phyloP scores from a whole-genome alignment of 1,140 invertebrate genomes.

The Drosophila takahashii region DNA sequence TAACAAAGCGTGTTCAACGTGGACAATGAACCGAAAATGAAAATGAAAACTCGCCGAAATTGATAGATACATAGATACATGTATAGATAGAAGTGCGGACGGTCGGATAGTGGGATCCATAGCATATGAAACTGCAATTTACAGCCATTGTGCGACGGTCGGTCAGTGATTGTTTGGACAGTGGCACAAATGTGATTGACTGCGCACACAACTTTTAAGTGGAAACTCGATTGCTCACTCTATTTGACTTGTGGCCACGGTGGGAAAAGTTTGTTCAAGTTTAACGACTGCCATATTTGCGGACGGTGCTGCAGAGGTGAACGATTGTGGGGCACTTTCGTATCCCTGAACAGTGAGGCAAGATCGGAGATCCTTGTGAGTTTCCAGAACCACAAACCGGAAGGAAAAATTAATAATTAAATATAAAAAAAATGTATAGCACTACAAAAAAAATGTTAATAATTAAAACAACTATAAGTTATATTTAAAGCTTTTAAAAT shows the following conservation, averaged over 20 bases:
- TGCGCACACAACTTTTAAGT: constrained; percentile 45
- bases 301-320: constrained; percentile 11
- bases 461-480: too few relatives aligned
- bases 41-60: constrained; percentile 45
- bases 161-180: constrained; percentile 33
- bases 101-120: constrained; percentile 29
- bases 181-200: constrained; percentile 43
- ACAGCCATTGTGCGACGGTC: constrained; percentile 32
- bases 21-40: constrained; percentile 40
- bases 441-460: too few relatives aligned
- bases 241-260: constrained; percentile 33
- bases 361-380: neutral
- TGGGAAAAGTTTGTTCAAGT: constrained; percentile 33
- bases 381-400: too few relatives aligned
- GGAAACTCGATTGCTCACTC: constrained; percentile 31
- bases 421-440: too few relatives aligned
- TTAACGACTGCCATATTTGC: constrained; percentile 40
- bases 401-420: neutral
- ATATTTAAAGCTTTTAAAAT: too few relatives aligned
- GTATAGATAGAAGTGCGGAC: constrained; percentile 24
- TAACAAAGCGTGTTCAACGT: constrained; percentile 42
- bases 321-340: neutral
- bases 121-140: constrained; percentile 45
- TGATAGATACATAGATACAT: constrained; percentile 52
- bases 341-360: neutral